phyloP scores from a whole-genome alignment of 2,888 invertebrate genomes.

The Craniophora ligustri region DNA sequence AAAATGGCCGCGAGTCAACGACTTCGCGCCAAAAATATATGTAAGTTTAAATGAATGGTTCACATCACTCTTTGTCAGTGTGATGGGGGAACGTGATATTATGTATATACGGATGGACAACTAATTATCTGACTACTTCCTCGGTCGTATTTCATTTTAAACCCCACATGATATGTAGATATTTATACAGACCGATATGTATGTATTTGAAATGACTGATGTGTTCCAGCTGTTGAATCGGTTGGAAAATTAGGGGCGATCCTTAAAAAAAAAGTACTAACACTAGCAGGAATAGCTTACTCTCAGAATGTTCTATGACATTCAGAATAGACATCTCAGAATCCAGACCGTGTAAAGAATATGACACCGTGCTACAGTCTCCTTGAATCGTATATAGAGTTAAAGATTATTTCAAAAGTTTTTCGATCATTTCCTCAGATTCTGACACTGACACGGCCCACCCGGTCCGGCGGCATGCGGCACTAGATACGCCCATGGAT shows the following conservation, averaged over 20 bases:
- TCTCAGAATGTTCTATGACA: no score
- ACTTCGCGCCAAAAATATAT: slow-evolving; percentile 68
- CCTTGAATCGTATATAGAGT: no score
- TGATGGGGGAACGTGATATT: slow-evolving; percentile 46
- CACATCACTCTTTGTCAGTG: slow-evolving; percentile 70
- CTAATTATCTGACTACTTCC: slow-evolving; percentile 44
- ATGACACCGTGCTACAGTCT: no score
- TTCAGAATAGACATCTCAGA: no score
- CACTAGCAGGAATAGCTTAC: no score
- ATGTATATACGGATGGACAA: slow-evolving; percentile 31
- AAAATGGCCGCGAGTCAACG: slow-evolving; percentile 62
- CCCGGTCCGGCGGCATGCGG: no score
- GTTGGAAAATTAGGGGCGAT: slow-evolving; percentile 2
- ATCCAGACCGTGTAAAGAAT: no score
- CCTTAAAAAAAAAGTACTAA: no score
- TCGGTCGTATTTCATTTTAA: slow-evolving; percentile 37
- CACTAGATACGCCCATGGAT: no score
- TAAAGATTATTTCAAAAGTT: no score
- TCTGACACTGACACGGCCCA: no score
- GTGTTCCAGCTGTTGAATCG: slow-evolving; percentile 33
- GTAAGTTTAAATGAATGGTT: slow-evolving; percentile 65
- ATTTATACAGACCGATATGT: slow-evolving; percentile 12
- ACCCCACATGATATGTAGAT: slow-evolving; percentile 16
- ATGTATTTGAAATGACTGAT: slow-evolving; percentile 22
- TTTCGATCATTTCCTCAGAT: no score